phyloP scores from a whole-genome alignment of 2,113 vertebrate genomes.

The Tenebrosternarchus preto region DNA sequence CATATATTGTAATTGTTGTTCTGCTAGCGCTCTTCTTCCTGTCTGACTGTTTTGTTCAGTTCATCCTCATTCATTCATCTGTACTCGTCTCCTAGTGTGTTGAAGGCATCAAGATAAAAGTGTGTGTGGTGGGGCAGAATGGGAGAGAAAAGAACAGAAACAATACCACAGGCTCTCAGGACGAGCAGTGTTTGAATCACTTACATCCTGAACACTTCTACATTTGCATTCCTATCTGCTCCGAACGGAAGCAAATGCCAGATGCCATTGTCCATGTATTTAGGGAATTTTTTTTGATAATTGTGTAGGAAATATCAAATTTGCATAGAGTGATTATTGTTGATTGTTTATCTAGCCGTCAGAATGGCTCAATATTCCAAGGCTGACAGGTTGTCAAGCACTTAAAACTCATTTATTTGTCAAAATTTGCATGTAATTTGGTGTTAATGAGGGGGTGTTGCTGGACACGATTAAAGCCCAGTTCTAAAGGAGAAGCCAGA shows the following conservation, averaged over 20 bases:
- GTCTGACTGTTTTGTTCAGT: conserved; percentile 28
- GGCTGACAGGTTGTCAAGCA: conserved; percentile 99
- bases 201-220: conserved; percentile 80
- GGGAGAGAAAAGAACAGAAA: conserved; percentile 51
- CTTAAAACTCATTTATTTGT: conserved; percentile 99
- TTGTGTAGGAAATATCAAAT: conserved; percentile 99
- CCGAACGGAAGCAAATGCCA: conserved; percentile 90
- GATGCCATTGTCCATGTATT: conserved; percentile 87
- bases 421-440: conserved; percentile 99
- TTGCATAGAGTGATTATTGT: conserved; percentile 99
- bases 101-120: conserved; percentile 71
- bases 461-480: conserved; percentile 90
- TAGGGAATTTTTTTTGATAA: conserved; percentile 79
- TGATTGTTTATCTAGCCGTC: conserved; percentile 99
- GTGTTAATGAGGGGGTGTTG: conserved; percentile 93
- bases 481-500: conserved; percentile 82
- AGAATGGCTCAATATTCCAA: conserved; percentile 95
- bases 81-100: conserved; percentile 63
- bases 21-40: conserved; percentile 45
- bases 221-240: conserved; percentile 81
- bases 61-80: conserved; percentile 42
- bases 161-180: conserved; percentile 65
- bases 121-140: conserved; percentile 32
- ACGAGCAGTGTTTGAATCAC: conserved; percentile 75
- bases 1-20: too few relatives aligned